Base-by-base conservation (phyloP, 2,888 invertebrate genomes). In the Anodontia alba region DNA sequence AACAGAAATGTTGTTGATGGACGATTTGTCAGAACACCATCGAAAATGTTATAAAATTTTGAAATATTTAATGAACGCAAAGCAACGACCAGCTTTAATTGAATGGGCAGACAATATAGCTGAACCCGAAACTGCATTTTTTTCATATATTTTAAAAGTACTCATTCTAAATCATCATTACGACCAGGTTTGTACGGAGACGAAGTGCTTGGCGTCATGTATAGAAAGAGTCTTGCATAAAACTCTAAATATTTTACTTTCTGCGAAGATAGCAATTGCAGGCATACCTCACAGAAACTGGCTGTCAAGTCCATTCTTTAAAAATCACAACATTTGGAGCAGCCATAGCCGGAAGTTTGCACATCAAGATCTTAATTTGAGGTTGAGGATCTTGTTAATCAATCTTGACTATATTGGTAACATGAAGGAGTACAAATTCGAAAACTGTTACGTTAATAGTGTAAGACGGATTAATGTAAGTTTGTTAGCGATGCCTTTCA, bases 51-150 rank as follows among this genome's bases (percentile, higher is more conserved):
- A 62, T 20, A 62, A 33, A 33, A 31, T 62, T 33, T 33, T 62
- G 33, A 62, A 62, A 33, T 62, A 62, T 62, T 33, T 62, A 2
- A 31, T 62, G 17, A 62, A 62, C 29, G 62, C 62, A 62, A 62
- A 62, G 20, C 31, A 33, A 33, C 15, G 62, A 15, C 31, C 17
- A 20, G 7, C 62, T 33, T 17, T 62, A n/a, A 33, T 62, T 33
- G 33, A 31, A 3, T 62, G 62, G 62, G 8, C 33, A 1, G 62
- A 62, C 3, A 33, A 33, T 62, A 33, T 17, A 17, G 31, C 12
- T 12, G 62, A 62, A 33, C 62, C 62, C 2, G 17, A 8, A 8
- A 62, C 62, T 62, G 33, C 62, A 3, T 33, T 62, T 33, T 62
- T 62, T 33, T 62, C 62, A 33, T 62, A 62, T 20, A 33, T 33